A percentile compares a stretch with the other conserved stretches of the same genome.
Conservation (phyloP, 2,888 invertebrate species). For the Meganola albula region DNA sequence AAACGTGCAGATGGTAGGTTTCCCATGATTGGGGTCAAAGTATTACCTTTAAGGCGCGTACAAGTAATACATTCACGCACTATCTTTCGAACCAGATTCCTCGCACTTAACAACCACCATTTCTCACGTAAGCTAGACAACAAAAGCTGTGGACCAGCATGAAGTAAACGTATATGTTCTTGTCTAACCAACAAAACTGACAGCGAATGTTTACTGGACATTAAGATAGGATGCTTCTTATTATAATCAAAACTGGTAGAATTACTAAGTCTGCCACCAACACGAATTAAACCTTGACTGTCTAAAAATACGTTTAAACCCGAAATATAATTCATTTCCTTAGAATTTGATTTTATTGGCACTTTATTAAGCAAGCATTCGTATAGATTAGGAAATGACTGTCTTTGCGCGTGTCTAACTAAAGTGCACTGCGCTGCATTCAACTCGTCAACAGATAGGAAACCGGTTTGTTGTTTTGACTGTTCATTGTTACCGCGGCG, state of each 20-base stretch:
- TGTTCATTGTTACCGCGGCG: not conserved
- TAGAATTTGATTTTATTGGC: not conserved
- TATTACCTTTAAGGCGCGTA: conserved; percentile 4
- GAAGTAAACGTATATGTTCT: conserved; percentile 6
- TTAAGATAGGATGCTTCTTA: not conserved
- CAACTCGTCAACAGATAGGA: conserved; percentile 1
- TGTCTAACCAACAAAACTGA: conserved; percentile 1
- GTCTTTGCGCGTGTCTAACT: not conserved
- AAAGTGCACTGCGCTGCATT: conserved; percentile 2
- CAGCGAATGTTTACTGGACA: conserved; percentile 2
- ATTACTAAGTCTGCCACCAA: too few relatives aligned
- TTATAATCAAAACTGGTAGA: too few relatives aligned
- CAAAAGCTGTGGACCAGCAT: conserved; percentile 4
- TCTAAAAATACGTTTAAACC: conserved; percentile 2
- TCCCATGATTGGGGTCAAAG: conserved; percentile 6
- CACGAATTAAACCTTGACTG: too few relatives aligned
- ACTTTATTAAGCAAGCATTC: not conserved
- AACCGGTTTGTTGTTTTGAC: not conserved
- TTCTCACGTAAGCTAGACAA: not conserved
- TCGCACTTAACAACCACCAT: conserved; percentile 3
- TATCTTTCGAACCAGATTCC: conserved; percentile 2
- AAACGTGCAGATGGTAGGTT: conserved; percentile 3
- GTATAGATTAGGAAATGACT: conserved; percentile 1
- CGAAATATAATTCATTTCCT: conserved; percentile 3
- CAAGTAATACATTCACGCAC: conserved; percentile 5